A percentile compares a stretch with the other conserved stretches of the same genome.
These are phyloP conservation scores for Centropus unirufus DNA, from an alignment of 2,113 vertebrate genomes.

Conservation along the genomic window DNA sequence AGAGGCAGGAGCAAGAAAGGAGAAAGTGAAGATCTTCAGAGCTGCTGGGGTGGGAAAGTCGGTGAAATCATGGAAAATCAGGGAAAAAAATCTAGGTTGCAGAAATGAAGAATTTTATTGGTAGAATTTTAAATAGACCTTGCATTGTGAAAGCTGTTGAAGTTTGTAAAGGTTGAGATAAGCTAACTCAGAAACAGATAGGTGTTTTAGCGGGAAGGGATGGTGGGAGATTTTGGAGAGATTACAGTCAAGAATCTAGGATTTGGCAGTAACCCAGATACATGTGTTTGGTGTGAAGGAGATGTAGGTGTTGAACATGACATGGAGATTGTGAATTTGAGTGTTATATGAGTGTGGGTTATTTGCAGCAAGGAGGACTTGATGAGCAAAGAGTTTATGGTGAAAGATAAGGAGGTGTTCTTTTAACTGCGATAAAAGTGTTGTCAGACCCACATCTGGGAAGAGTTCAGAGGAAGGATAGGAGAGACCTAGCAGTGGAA, in stretches of 20 bases:
- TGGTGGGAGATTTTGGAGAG: not conserved
- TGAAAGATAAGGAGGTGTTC: conserved; percentile 31
- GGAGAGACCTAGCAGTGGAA: not conserved
- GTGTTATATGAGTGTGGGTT: not conserved
- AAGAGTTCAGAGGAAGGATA: not conserved
- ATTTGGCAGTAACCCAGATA: not conserved
- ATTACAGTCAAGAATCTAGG: not conserved
- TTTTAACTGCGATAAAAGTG: not conserved
- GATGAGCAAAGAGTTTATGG: not conserved
- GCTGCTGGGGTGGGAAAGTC: not conserved
- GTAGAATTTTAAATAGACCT: not conserved
- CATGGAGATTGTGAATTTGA: accelerated
- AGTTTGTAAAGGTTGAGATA: not conserved
- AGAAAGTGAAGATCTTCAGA: not conserved
- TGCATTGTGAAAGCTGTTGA: not conserved
- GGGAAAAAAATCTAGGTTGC: not conserved
- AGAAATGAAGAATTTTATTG: not conserved
- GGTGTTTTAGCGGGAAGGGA: not conserved
- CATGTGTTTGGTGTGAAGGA: not conserved
- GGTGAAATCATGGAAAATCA: not conserved
- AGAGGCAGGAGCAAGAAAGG: not conserved
- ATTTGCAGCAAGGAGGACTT: not conserved
- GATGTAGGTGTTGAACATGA: not conserved
- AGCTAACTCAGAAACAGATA: not conserved
- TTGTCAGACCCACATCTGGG: not conserved